phyloP scores from a whole-genome alignment of 2,888 invertebrate genomes.

The Linnaemya tessellans region DNA sequence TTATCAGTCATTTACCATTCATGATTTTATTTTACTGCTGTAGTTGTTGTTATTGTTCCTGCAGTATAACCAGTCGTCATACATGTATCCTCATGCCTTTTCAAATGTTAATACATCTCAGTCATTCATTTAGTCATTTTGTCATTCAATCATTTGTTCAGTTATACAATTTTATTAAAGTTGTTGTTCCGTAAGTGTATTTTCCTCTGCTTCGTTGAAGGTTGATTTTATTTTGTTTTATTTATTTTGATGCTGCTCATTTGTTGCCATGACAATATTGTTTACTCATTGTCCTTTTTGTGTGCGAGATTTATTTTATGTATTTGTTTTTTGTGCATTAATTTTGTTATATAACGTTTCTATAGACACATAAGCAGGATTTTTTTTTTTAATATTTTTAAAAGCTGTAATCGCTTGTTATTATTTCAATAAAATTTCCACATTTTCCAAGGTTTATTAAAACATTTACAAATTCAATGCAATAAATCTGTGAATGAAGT shows the following conservation, averaged over 20 bases:
- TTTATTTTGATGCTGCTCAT: constrained; percentile 61
- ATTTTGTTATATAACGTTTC: constrained; percentile 9
- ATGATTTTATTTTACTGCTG: constrained; percentile 13
- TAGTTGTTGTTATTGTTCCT: constrained; percentile 30
- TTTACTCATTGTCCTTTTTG: constrained; percentile 21
- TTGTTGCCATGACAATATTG: constrained; percentile 64
- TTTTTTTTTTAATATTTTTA: neutral
- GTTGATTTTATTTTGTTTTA: constrained; percentile 10
- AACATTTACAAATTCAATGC: no score
- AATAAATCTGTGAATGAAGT: no score
- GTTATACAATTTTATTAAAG: constrained; percentile 11
- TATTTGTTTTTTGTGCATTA: constrained; percentile 12
- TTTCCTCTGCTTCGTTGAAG: neutral
- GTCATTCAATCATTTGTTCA: constrained; percentile 57
- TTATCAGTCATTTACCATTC: constrained; percentile 70
- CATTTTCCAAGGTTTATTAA: neutral
- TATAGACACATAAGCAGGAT: constrained; percentile 1
- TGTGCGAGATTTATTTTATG: constrained; percentile 44
- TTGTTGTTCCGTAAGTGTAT: constrained; percentile 3
- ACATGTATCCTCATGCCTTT: neutral
- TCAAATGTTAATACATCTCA: constrained; percentile 6
- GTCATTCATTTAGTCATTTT: constrained; percentile 54
- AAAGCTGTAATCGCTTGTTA: constrained; percentile 62
- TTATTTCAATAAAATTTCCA: constrained; percentile 54
- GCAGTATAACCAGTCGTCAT: neutral